These are phyloP conservation scores for Coregonus suidteri DNA, from an alignment of 2,797 vertebrate species.

Conservation along the genomic window DNA sequence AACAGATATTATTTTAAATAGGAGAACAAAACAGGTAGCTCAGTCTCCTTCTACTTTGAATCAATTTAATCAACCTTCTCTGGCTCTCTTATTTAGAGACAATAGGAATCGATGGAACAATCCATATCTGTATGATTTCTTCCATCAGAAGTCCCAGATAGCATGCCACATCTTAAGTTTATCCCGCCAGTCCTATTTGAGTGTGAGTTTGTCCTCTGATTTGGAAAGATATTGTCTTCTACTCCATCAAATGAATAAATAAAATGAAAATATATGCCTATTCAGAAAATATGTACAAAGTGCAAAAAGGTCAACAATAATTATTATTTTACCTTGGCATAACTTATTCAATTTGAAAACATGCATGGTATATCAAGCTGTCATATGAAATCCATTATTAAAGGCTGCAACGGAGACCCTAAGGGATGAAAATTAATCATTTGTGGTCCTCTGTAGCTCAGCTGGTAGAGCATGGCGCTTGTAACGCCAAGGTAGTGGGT, in stretches of 20 bases:
- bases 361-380: slow-evolving; percentile 27
- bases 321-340: slow-evolving; percentile 59
- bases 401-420: slow-evolving; percentile 47
- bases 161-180: slow-evolving; percentile 35
- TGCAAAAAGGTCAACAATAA: slow-evolving; percentile 50
- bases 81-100: slow-evolving; percentile 51
- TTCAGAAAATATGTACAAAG: slow-evolving; percentile 21
- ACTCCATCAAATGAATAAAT: slow-evolving; percentile 37
- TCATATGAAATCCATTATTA: slow-evolving; percentile 53
- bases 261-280: slow-evolving; percentile 32
- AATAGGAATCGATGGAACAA: slow-evolving; percentile 56
- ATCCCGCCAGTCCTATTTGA: slow-evolving; percentile 46
- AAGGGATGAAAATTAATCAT: slow-evolving; percentile 33
- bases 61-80: slow-evolving; percentile 58
- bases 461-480: no score
- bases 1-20: neutral
- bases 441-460: no score
- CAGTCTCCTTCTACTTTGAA: slow-evolving; percentile 35
- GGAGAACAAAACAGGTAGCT: neutral
- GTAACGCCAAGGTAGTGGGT: no score
- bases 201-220: slow-evolving; percentile 42
- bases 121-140: slow-evolving; percentile 54
- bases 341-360: slow-evolving; percentile 43
- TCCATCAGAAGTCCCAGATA: slow-evolving; percentile 42
- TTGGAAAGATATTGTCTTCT: slow-evolving; percentile 53